A percentile compares a stretch with the other conserved stretches of the same genome.
phyloP scores from a whole-genome alignment of 2,888 invertebrate genomes.

The Plusia festucae region DNA sequence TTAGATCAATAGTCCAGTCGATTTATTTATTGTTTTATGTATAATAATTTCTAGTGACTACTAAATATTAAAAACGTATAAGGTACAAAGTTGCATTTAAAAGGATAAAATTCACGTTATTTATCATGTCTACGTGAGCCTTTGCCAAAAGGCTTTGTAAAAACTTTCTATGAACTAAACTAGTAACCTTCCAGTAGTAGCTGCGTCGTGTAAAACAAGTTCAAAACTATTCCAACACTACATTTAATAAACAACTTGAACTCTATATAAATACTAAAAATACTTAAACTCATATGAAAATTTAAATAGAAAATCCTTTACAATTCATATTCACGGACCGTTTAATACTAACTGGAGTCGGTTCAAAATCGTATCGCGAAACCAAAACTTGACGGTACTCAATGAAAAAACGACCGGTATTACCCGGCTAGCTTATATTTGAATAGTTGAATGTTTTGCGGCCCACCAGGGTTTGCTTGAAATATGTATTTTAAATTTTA shows the following conservation, averaged over 20 bases:
- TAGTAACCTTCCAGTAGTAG: not conserved
- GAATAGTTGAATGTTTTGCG: constrained; percentile 71
- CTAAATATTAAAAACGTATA: too few relatives aligned
- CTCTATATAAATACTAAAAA: constrained; percentile 1
- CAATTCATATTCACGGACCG: not conserved
- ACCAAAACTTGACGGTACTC: constrained; percentile 48
- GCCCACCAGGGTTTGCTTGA: constrained; percentile 65
- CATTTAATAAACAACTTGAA: not conserved
- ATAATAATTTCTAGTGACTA: too few relatives aligned
- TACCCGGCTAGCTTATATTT: constrained; percentile 69
- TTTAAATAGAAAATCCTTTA: not conserved
- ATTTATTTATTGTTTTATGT: too few relatives aligned
- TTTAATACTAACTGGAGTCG: constrained; percentile 13
- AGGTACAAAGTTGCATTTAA: too few relatives aligned
- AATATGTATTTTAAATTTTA: constrained; percentile 78
- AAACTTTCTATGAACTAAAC: not conserved
- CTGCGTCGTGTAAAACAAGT: not conserved
- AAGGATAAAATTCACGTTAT: too few relatives aligned
- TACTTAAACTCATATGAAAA: not conserved
- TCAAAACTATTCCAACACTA: constrained; percentile 1
- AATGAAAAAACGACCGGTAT: constrained; percentile 72
- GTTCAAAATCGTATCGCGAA: constrained; percentile 28
- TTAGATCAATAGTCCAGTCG: too few relatives aligned
- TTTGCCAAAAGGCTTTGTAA: not conserved
- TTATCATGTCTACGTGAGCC: too few relatives aligned